Conservation (phyloP, 2,888 invertebrate genomes). For the Liposcelis brunnea region DNA sequence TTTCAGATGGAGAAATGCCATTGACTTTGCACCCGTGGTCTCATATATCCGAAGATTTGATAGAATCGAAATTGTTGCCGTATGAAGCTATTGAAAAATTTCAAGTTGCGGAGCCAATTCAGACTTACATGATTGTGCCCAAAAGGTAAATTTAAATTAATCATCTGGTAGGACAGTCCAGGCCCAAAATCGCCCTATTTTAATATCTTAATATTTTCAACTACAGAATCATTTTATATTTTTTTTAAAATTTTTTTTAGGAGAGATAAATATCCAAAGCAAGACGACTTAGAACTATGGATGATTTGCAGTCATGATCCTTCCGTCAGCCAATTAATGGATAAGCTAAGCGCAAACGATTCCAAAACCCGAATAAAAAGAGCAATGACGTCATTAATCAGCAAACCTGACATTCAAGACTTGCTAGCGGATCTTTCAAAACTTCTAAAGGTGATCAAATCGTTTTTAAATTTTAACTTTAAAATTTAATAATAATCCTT, state of each 20-base stretch:
- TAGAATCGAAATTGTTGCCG: neutral
- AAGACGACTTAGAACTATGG: neutral
- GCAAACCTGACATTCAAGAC: neutral
- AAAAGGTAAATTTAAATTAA: too few relatives aligned
- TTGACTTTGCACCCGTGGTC: slow-evolving; percentile 13
- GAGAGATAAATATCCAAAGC: neutral
- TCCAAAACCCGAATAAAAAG: slow-evolving; percentile 5
- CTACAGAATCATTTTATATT: too few relatives aligned
- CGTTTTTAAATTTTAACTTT: neutral
- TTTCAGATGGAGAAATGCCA: slow-evolving; percentile 23
- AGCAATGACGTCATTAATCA: neutral
- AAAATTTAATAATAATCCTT: neutral
- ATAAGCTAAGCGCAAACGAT: neutral
- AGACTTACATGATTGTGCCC: too few relatives aligned
- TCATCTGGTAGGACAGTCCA: too few relatives aligned
- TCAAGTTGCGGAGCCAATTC: too few relatives aligned
- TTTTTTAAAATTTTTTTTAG: neutral
- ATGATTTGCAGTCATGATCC: neutral
- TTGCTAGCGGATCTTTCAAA: neutral
- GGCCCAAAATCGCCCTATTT: too few relatives aligned
- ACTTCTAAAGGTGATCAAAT: neutral
- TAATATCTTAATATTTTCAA: too few relatives aligned
- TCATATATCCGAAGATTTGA: slow-evolving; percentile 9
- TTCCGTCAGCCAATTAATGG: slow-evolving; percentile 5
- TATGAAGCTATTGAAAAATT: too few relatives aligned